Evolutionary conservation across 2,797 vertebrate genomes (phyloP).

Genomic region (Ctenosaura bakeri): DNA sequence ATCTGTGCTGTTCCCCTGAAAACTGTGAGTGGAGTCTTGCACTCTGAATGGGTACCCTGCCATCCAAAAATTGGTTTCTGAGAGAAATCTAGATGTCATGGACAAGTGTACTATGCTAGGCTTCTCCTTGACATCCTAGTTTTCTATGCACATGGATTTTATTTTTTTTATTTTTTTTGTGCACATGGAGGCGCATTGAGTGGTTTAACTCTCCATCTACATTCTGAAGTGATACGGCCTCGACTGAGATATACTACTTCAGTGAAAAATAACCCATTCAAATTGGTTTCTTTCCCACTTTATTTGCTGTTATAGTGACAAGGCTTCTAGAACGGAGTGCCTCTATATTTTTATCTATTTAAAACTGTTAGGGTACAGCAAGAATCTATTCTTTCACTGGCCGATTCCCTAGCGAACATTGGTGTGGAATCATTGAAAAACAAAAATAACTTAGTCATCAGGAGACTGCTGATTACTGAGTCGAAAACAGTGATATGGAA

Average conservation of each 20-base stretch:
- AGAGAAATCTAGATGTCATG: neutral
- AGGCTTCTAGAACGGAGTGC: neutral
- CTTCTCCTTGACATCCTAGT: neutral
- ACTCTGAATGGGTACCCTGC: neutral
- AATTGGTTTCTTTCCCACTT: neutral
- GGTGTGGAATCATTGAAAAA: conserved; percentile 60
- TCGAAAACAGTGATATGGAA: conserved; percentile 35
- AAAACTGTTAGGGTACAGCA: conserved; percentile 35
- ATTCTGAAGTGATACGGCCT: neutral
- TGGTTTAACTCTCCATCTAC: neutral
- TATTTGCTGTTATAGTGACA: neutral
- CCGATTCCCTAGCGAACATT: conserved; percentile 33
- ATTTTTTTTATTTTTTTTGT: neutral
- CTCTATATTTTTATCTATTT: neutral
- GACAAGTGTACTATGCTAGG: neutral
- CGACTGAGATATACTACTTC: neutral
- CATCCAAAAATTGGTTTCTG: neutral
- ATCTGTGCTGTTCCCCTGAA: neutral
- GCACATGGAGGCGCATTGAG: neutral
- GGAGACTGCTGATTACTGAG: conserved; percentile 51
- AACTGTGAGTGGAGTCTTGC: neutral
- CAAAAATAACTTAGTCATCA: conserved; percentile 38
- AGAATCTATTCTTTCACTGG: conserved; percentile 43
- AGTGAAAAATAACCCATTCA: neutral
- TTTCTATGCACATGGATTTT: neutral